These are phyloP conservation scores for Yponomeuta sedellus DNA, from an alignment of 2,888 invertebrate species.

Conservation along the genomic window DNA sequence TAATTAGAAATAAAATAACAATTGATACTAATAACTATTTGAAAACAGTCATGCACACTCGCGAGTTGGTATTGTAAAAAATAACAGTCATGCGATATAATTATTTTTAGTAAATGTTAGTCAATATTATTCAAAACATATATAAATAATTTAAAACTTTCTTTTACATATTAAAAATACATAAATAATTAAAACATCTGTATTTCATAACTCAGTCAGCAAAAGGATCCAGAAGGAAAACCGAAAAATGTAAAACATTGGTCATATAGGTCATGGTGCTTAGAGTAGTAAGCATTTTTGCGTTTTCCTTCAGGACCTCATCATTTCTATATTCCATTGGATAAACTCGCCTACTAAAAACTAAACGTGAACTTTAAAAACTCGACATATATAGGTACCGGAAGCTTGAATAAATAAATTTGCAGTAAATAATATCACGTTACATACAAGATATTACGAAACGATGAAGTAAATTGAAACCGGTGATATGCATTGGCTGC, in stretches of 20 bases:
- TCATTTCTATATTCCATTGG: background rate
- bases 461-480: slow-evolving; percentile 17
- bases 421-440: slow-evolving; percentile 56
- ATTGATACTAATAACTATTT: slow-evolving; percentile 29
- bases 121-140: slow-evolving; percentile 64
- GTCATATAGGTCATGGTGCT: slow-evolving; percentile 50
- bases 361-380: background rate
- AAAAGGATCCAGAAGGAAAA: slow-evolving; percentile 51
- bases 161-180: background rate
- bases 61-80: slow-evolving; percentile 60
- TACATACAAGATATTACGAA: slow-evolving; percentile 24
- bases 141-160: slow-evolving; percentile 23
- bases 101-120: slow-evolving; percentile 65
- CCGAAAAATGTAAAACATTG: slow-evolving; percentile 50
- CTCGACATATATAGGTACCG: background rate
- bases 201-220: slow-evolving; percentile 18
- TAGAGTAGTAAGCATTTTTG: slow-evolving; percentile 50
- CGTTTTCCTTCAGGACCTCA: slow-evolving; percentile 55
- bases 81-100: slow-evolving; percentile 71
- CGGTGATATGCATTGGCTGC: slow-evolving; percentile 52
- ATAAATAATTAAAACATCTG: slow-evolving; percentile 25
- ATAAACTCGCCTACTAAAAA: background rate
- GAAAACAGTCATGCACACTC: slow-evolving; percentile 64
- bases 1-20: slow-evolving; percentile 23
- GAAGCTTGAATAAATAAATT: slow-evolving; percentile 33